Evolutionary conservation across 2,113 vertebrate species (phyloP).

Genomic region (Percopsis transmontana): DNA sequence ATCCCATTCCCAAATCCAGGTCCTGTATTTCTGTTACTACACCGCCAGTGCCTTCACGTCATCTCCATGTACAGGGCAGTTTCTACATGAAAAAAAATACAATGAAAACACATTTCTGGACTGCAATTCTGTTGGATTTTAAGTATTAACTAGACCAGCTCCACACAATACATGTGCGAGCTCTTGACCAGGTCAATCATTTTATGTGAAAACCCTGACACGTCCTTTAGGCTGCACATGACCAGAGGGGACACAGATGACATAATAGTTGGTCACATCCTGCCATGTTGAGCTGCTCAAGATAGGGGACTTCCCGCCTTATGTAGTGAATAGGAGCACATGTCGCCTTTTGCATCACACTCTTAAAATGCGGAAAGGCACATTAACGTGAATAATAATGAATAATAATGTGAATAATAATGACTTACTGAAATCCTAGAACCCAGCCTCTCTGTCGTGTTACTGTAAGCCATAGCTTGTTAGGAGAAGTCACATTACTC

Average conservation of each 20-base stretch:
- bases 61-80: background rate
- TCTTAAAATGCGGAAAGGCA: conserved; percentile 40
- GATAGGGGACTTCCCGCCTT: conserved; percentile 55
- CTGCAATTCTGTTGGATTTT: conserved; percentile 11
- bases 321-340: conserved; percentile 28
- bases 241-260: conserved; percentile 66
- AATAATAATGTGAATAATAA: conserved; percentile 54
- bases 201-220: conserved; percentile 50
- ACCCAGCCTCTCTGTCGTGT: conserved; percentile 50
- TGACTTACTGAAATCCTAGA: conserved; percentile 44
- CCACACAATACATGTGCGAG: background rate
- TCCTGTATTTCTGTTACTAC: conserved; percentile 32
- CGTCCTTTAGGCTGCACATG: conserved; percentile 43
- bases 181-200: conserved; percentile 24
- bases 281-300: conserved; percentile 61
- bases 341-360: conserved; percentile 40
- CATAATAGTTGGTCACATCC: conserved; percentile 72
- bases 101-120: conserved; percentile 41
- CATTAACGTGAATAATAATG: conserved; percentile 57
- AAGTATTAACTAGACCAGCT: background rate
- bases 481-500: conserved; percentile 52
- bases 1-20: conserved; percentile 57
- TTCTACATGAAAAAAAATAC: conserved; percentile 19
- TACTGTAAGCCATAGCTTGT: conserved; percentile 60
- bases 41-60: conserved; percentile 23